These are phyloP conservation scores for Sarcophilus harrisii DNA, from an alignment of 2,797 vertebrate genomes.

Conservation along the genomic window DNA sequence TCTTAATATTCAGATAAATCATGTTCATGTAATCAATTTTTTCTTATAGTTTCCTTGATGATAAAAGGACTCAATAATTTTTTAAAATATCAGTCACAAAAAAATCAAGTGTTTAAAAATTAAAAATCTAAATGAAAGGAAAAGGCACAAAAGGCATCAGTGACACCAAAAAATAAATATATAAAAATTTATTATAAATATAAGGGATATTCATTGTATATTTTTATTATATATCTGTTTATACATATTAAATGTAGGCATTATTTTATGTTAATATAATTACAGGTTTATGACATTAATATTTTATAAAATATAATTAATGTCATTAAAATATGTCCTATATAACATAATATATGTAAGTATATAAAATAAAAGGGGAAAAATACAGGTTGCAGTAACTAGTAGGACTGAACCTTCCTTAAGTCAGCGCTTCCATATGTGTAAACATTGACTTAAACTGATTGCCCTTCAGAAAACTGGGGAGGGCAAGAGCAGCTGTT, in stretches of 20 bases:
- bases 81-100: not conserved
- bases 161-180: not conserved
- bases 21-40: not conserved
- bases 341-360: not conserved
- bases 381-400: not conserved
- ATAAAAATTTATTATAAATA: not conserved
- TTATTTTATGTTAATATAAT: not conserved
- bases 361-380: not conserved
- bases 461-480: not conserved
- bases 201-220: not conserved
- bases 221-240: too few relatives aligned
- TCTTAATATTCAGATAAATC: not conserved
- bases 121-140: not conserved
- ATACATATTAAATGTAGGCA: not conserved
- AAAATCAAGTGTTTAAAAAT: not conserved
- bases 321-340: too few relatives aligned
- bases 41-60: not conserved
- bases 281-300: not conserved
- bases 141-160: not conserved
- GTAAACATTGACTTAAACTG: conserved; percentile 14
- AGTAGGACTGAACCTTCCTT: not conserved
- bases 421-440: not conserved
- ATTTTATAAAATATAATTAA: too few relatives aligned
- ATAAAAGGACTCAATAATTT: not conserved
- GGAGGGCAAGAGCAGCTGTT: not conserved